A percentile compares a stretch with the other conserved stretches of the same genome.
These are phyloP conservation scores for Chionis minor DNA, from an alignment of 2,113 vertebrate genomes.

Conservation along the genomic window DNA sequence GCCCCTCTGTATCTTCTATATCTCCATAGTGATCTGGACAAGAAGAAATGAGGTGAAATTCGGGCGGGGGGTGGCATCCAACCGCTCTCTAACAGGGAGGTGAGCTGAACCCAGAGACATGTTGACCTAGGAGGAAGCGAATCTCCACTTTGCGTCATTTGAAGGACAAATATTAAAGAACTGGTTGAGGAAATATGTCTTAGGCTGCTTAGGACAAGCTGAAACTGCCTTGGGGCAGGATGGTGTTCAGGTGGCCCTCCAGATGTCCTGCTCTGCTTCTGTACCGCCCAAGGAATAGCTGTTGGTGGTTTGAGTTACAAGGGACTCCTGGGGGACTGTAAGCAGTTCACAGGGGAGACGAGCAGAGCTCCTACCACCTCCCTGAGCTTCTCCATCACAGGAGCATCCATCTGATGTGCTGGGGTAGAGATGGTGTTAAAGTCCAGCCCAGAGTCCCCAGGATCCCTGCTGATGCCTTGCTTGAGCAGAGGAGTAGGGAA, in stretches of 20 bases:
- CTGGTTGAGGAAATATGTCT: not conserved
- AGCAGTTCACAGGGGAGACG: not conserved
- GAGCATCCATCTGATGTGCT: not conserved
- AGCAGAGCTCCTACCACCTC: not conserved
- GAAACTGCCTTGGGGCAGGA: not conserved
- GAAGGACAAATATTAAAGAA: not conserved
- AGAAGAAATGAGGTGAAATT: not conserved
- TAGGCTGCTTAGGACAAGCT: not conserved
- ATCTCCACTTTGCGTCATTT: not conserved
- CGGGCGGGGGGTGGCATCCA: fast-evolving
- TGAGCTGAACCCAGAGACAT: not conserved
- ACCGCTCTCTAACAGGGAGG: not conserved
- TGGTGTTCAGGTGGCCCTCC: not conserved
- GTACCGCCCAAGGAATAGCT: not conserved
- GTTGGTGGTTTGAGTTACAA: not conserved
- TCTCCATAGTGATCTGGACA: not conserved
- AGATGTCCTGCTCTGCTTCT: not conserved
- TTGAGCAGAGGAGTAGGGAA: not conserved
- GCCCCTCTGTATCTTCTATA: not conserved
- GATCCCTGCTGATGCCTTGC: not conserved
- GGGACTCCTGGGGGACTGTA: not conserved
- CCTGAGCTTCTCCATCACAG: not conserved
- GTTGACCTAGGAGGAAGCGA: not conserved
- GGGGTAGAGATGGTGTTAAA: not conserved
- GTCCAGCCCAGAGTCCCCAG: not conserved